Conservation (phyloP, 1,140 invertebrate genomes). For the Orchestia grillus region DNA sequence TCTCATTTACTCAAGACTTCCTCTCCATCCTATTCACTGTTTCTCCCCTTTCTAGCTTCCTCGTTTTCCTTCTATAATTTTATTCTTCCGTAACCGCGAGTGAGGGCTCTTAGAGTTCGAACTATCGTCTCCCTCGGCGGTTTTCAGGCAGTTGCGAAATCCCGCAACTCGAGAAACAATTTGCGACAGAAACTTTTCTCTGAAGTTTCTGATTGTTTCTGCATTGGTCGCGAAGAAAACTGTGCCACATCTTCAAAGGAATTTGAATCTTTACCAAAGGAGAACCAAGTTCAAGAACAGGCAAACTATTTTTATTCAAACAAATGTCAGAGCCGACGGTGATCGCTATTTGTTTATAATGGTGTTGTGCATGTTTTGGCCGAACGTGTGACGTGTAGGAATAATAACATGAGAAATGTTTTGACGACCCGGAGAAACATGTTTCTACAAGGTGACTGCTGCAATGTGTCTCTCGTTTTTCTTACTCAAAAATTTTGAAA, state of each 20-base stretch:
- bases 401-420: not conserved
- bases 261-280: conserved; percentile 40
- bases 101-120: not conserved
- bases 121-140: not conserved
- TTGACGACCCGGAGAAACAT: not conserved
- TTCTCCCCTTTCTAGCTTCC: not conserved
- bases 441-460: not conserved
- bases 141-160: conserved; percentile 15
- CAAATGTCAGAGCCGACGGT: not conserved
- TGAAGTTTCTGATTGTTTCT: conserved; percentile 53
- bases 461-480: too few species aligned
- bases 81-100: not conserved
- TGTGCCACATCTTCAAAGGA: conserved; percentile 48
- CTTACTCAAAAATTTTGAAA: too few species aligned
- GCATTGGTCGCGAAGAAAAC: conserved; percentile 53
- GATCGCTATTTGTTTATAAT: not conserved
- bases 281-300: conserved; percentile 47
- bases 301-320: conserved; percentile 15
- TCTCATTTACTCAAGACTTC: too few species aligned
- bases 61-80: not conserved
- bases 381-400: not conserved
- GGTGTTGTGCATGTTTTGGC: not conserved
- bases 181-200: conserved; percentile 47
- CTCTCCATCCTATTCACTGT: too few species aligned
- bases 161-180: conserved; percentile 29